Evolutionary conservation across 92 coral and sea anemone species (phyloP).

Genomic region (Actinernus sp.): DNA sequence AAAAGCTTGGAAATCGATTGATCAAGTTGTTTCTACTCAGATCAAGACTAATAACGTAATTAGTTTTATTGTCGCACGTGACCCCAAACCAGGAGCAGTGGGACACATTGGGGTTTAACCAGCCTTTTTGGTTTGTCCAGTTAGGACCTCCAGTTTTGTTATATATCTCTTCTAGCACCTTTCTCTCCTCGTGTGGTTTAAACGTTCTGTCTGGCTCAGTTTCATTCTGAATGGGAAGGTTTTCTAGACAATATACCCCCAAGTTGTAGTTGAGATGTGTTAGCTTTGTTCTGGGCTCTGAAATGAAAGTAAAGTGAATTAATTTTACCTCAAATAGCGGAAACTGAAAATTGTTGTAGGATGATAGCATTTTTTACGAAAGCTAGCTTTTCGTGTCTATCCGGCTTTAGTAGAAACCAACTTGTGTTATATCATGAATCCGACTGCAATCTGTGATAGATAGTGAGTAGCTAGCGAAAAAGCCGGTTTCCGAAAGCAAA

Average conservation of each 20-base stretch:
- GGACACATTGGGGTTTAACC: constrained; percentile 25
- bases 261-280: constrained; percentile 10
- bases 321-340: no score
- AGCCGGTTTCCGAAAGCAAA: no score
- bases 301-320: no score
- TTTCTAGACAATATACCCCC: constrained; percentile 11
- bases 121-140: constrained; percentile 57
- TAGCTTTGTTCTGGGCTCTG: constrained; percentile 2
- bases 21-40: constrained; percentile 49
- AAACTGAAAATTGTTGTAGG: no score
- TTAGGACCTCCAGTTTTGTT: constrained; percentile 57
- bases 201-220: constrained; percentile 46
- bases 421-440: no score
- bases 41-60: constrained; percentile 61
- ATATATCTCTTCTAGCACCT: constrained; percentile 68
- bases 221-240: constrained; percentile 10
- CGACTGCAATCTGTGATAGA: no score
- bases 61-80: constrained; percentile 51
- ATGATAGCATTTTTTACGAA: no score
- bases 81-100: constrained; percentile 91
- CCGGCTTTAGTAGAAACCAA: no score
- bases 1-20: constrained; percentile 68
- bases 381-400: no score
- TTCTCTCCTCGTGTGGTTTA: constrained; percentile 59
- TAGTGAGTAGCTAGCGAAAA: no score